Base-by-base conservation (phyloP, 2,888 invertebrate genomes). In the Hybos culiciformis region DNA sequence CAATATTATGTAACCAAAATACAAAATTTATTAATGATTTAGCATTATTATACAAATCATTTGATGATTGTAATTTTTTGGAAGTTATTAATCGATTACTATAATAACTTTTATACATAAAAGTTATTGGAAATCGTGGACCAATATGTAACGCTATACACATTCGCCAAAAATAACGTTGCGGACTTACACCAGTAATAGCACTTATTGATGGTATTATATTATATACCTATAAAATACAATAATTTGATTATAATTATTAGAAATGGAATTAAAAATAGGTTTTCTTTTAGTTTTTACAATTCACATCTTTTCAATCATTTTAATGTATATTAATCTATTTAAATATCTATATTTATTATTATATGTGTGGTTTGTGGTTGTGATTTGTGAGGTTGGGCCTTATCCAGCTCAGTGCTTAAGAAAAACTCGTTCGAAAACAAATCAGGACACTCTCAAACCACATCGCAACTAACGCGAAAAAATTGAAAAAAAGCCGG, bases 201-300 rank as follows among this genome's bases (percentile, higher is more conserved):
- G 93, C 88, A 74, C 91, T 92, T 70, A 92, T 91, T 56, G 91
- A 91, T 58, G 93, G 92, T 61, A 93, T 82, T 66, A 90, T 79
- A 68, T 93, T 93, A 67, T 86, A 88, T 44, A 91, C 92, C 92
- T 92, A 66, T 5, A 68, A 37, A 37, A 8, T 11, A 9, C 39
- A 36, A 15, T 11, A 40, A 44, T 32, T 11, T 18, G 11, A 11
- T 19, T 4, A 17, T 17, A 18, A 19, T 18, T 18, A 26, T 26
- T 26, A 9, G 12, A 26, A 26, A 12, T 26, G 23, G 5, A 7
- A 23, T 7, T 23, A 7, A 5, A 23, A 23, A 23, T 23, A 9
- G 9, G 9, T 23, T 23, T 9, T 9, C 23, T 5, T 5, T 23
- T 9, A 23, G 9, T 23, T 23, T 9, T 23, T 9, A 23, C 23